Evolutionary conservation across 2,888 invertebrate genomes (phyloP).

Genomic region (Oscheius sp.): DNA sequence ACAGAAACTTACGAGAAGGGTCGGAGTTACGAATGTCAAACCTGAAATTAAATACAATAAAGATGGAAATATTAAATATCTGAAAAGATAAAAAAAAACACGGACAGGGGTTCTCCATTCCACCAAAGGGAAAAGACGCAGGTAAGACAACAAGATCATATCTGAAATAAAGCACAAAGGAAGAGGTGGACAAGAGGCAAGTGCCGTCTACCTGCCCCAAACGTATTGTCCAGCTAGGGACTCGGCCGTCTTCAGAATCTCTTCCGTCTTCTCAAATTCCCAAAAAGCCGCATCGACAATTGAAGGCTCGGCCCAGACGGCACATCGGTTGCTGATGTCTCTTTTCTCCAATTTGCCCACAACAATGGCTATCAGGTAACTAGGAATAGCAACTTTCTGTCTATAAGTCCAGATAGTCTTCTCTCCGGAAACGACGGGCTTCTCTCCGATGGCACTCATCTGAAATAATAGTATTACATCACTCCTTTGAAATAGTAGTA

Average conservation of each 20-base stretch:
- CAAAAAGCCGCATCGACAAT: constrained; percentile 85
- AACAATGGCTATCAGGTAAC: constrained; percentile 89
- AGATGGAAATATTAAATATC: too few relatives aligned
- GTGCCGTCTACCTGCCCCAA: constrained; percentile 74
- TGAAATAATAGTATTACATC: constrained; percentile 79
- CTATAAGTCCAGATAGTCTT: constrained; percentile 52
- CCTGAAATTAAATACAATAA: too few relatives aligned
- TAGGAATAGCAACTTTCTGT: constrained; percentile 84
- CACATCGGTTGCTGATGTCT: constrained; percentile 74
- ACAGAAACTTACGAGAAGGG: constrained; percentile 74
- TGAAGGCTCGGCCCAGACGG: constrained; percentile 89
- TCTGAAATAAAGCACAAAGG: constrained; percentile 33
- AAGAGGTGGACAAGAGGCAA: not conserved
- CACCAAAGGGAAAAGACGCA: constrained; percentile 87
- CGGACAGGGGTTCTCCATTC: constrained; percentile 87
- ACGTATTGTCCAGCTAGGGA: constrained; percentile 64
- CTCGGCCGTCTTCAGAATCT: constrained; percentile 55
- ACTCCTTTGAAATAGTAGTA: too few relatives aligned
- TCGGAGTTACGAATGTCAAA: constrained; percentile 89
- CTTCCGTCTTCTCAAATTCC: constrained; percentile 81
- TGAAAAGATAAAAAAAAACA: too few relatives aligned
- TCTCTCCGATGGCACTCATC: constrained; percentile 83
- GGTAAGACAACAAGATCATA: constrained; percentile 90
- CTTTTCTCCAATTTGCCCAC: constrained; percentile 82
- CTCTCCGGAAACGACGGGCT: constrained; percentile 40